A percentile compares a stretch with the other conserved stretches of the same genome.
Conservation (phyloP, 2,113 vertebrate genomes). For the Poeciliopsis occidentalis region DNA sequence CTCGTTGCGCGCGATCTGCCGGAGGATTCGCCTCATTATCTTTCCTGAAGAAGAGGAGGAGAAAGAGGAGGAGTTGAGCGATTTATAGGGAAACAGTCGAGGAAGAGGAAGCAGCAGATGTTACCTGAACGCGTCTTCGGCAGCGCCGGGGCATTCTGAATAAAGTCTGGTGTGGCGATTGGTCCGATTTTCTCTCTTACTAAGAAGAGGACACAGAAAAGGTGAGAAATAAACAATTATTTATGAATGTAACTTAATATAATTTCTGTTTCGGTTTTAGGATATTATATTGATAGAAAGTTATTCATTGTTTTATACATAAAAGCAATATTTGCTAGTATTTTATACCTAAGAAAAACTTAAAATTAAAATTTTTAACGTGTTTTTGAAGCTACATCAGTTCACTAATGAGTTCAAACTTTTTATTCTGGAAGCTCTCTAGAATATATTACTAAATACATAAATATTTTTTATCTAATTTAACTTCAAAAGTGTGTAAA, state of each 20-base stretch:
- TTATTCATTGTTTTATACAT: no score
- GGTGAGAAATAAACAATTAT: not conserved
- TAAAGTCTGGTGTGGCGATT: slow-evolving; percentile 85
- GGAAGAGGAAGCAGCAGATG: not conserved
- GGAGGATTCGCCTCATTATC: slow-evolving; percentile 83
- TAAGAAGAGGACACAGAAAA: slow-evolving; percentile 35
- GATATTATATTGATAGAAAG: no score
- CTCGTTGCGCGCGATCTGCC: slow-evolving; percentile 83
- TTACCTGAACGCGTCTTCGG: slow-evolving; percentile 87
- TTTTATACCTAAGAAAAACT: no score
- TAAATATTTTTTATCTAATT: no score
- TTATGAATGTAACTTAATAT: not conserved
- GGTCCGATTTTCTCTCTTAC: slow-evolving; percentile 86
- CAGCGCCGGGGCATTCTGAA: slow-evolving; percentile 83
- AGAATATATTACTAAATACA: no score
- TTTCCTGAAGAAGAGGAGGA: slow-evolving; percentile 68
- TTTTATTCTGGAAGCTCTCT: no score
- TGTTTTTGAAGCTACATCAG: no score
- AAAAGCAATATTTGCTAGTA: no score
- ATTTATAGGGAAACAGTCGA: not conserved
- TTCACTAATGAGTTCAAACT: no score
- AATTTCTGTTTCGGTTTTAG: not conserved
- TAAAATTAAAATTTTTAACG: no score
- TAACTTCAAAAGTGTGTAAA: no score
- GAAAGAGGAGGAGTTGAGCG: not conserved